Conservation (phyloP, 2,888 invertebrate genomes). For the Hirtodrosophila alboralis region DNA sequence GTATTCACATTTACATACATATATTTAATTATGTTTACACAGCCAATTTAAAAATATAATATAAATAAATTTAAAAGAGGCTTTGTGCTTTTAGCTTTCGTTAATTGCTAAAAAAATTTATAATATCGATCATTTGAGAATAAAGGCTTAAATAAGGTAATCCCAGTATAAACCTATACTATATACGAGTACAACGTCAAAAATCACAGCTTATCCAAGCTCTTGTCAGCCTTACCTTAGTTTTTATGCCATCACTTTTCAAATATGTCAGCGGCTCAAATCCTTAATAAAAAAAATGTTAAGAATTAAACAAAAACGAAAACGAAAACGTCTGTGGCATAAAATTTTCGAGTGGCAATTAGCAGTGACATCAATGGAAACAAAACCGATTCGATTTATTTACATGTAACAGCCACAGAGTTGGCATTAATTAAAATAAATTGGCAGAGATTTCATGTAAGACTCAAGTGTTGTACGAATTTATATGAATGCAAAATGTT, state of each 20-base stretch:
- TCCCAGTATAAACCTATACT: too few species aligned
- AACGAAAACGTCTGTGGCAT: conserved; percentile 7
- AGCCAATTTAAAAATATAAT: too few species aligned
- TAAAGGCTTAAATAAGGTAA: too few species aligned
- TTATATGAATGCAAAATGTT: conserved; percentile 9
- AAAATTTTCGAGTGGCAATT: conserved; percentile 63
- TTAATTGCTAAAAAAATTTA: too few species aligned
- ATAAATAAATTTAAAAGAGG: too few species aligned
- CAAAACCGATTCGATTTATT: conserved; percentile 29
- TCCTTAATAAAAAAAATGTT: conserved; percentile 29
- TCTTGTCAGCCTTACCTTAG: too few species aligned
- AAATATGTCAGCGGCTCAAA: conserved; percentile 34
- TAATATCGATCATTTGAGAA: too few species aligned
- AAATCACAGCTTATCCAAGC: conserved; percentile 5
- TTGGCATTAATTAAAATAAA: conserved; percentile 72
- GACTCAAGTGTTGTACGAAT: conserved; percentile 8
- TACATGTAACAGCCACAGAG: conserved; percentile 16
- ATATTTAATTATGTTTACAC: too few species aligned
- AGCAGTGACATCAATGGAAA: conserved; percentile 50
- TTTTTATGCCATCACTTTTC: conserved; percentile 3
- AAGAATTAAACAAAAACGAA: too few species aligned
- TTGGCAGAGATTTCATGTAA: conserved; percentile 45
- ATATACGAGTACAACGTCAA: too few species aligned
- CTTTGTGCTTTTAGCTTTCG: too few species aligned
- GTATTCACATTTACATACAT: too few species aligned